Conservation (phyloP, 2,113 vertebrate species). For the Onychostoma macrolepis region DNA sequence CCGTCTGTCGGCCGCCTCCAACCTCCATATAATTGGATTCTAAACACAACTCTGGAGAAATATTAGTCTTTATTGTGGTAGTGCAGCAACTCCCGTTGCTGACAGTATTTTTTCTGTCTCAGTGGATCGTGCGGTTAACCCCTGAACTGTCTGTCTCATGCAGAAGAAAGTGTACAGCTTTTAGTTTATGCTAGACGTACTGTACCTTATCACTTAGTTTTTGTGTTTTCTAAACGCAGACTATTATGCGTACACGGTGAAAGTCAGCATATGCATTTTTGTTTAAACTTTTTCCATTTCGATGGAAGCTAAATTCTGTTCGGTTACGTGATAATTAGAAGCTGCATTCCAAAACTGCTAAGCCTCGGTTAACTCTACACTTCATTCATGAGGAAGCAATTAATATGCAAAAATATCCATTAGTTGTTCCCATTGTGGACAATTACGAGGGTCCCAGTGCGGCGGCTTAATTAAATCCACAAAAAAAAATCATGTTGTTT, state of each 20-base stretch:
- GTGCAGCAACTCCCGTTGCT: constrained; percentile 49
- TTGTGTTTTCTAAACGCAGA: neutral
- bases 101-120: constrained; percentile 46
- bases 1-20: constrained; percentile 42
- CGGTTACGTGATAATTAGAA: neutral
- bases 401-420: constrained; percentile 26
- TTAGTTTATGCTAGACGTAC: neutral
- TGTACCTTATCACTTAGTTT: neutral
- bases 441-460: constrained; percentile 46
- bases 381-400: constrained; percentile 26
- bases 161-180: constrained; percentile 26
- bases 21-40: constrained; percentile 61
- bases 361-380: constrained; percentile 9
- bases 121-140: constrained; percentile 44
- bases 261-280: neutral
- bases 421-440: constrained; percentile 46
- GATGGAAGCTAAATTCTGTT: neutral
- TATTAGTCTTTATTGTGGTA: constrained; percentile 60
- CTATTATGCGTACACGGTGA: neutral
- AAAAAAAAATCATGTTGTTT: constrained; percentile 32
- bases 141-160: constrained; percentile 29
- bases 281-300: neutral
- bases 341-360: neutral
- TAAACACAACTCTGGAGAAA: constrained; percentile 61
- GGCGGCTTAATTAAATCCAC: constrained; percentile 51